phyloP scores from a whole-genome alignment of 2,888 invertebrate species.

The Tetropium fuscum region DNA sequence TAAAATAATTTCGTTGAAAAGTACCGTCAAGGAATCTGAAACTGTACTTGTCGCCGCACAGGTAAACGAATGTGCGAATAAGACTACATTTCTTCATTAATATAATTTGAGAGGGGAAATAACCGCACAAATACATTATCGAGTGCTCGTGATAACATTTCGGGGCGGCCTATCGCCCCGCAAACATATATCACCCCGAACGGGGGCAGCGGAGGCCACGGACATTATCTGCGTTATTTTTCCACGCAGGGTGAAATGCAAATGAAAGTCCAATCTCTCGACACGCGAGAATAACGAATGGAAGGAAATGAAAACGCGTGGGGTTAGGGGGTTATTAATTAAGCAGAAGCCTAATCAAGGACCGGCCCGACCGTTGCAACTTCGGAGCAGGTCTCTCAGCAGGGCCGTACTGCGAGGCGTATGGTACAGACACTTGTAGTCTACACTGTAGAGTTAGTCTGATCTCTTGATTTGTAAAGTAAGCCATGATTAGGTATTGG shows the following conservation, averaged over 20 bases:
- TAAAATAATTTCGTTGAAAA: too few relatives aligned
- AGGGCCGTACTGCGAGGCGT: conserved; percentile 5
- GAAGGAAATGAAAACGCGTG: conserved; percentile 58
- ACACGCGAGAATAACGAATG: conserved; percentile 60
- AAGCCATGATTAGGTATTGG: too few relatives aligned
- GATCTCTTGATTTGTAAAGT: too few relatives aligned
- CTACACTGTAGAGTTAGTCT: too few relatives aligned
- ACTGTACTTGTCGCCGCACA: too few relatives aligned
- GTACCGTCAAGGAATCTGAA: too few relatives aligned
- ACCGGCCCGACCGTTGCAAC: conserved; percentile 49
- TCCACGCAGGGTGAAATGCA: conserved; percentile 52
- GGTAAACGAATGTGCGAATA: too few relatives aligned
- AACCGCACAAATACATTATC: not conserved
- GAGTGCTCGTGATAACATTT: not conserved
- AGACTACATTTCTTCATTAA: too few relatives aligned
- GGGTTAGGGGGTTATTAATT: conserved; percentile 69
- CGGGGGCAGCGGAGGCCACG: conserved; percentile 18
- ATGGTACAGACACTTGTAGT: too few relatives aligned
- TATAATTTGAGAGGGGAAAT: too few relatives aligned
- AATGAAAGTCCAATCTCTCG: conserved; percentile 61
- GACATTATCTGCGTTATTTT: conserved; percentile 43
- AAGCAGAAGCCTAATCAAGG: conserved; percentile 71
- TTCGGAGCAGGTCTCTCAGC: conserved; percentile 40
- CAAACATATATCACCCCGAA: conserved; percentile 16
- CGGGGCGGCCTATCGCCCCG: conserved; percentile 16